Base-by-base conservation (phyloP, 2,888 invertebrate species). In the Andrena trimmerana region DNA sequence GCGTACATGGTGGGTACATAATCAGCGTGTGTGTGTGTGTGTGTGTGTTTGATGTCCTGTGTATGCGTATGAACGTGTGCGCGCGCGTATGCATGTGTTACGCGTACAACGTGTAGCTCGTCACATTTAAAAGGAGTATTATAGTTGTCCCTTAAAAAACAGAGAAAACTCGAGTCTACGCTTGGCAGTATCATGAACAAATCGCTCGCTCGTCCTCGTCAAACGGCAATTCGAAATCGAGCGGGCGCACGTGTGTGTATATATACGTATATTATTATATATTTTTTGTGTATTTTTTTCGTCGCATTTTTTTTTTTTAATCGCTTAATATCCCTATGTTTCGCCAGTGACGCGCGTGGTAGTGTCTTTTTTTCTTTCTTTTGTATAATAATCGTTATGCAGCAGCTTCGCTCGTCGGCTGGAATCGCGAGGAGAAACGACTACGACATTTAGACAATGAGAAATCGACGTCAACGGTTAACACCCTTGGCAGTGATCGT, bases 401-500 rank as follows among this genome's bases (percentile, higher is more conserved):
- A 54, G 48, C 67, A 54, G 65, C 69, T 71, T 27, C 59, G 54
- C 66, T 74, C 66, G 57, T 60, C 33, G 27, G 50, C 20, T 65
- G 42, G 62, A 68, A 69, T 54, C 57, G 27, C 77, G 78, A 65
- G 74, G 73, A 65, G 68, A 73, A 87, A 79, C 80, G 75, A 87
- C 78, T 72, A 83, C 82, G 76, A 79, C 78, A 82, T 75, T 74
- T 77, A 85, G 76, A 86, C 90, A 89, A 92, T 85, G 88, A 83
- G 81, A 91, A 91, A 92, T 87, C 88, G 90, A 92, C 91, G 90
- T 92, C 89, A 87, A 91, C 89, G 90, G 86, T 82, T 89, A 92
- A 93, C 92, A 91, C 91, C 91, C 89, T 92, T 94, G 93, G 93
- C 93, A 94, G 93, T 94, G 93, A 93, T 92, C 89, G 91, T 93